A percentile compares a stretch with the other conserved stretches of the same genome.
Conservation (phyloP, 35 echinoderm and acorn worm species). For the Heliocidaris tuberculata region DNA sequence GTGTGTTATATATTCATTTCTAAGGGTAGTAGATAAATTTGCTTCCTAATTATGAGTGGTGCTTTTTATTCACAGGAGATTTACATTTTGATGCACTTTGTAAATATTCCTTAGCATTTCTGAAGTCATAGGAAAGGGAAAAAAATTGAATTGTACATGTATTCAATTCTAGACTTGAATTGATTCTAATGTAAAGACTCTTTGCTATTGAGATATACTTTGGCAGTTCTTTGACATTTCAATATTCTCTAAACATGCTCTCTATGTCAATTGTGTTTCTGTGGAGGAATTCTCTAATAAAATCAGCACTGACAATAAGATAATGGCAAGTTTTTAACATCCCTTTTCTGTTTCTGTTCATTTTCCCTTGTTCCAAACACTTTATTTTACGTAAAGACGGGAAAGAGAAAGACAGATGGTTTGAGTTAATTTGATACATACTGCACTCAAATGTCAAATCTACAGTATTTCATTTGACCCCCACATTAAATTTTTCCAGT, state of each 20-base stretch:
- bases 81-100: not conserved
- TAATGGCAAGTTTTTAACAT: not conserved
- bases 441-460: too few relatives aligned
- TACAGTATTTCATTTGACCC: too few relatives aligned
- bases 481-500: too few relatives aligned
- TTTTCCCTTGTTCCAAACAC: too few relatives aligned
- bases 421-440: too few relatives aligned
- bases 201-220: not conserved
- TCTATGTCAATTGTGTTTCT: not conserved
- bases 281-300: not conserved
- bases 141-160: not conserved
- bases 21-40: not conserved
- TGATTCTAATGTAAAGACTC: not conserved
- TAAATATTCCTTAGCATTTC: constrained; percentile 4
- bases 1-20: constrained; percentile 2
- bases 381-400: too few relatives aligned
- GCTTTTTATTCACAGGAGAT: not conserved
- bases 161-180: not conserved
- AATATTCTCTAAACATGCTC: not conserved
- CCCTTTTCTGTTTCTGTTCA: too few relatives aligned
- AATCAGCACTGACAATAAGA: not conserved
- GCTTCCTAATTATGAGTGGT: not conserved
- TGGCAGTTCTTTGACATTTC: not conserved
- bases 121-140: not conserved
- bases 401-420: too few relatives aligned